Percentiles rank a stretch among this genome's conserved stretches.
Conservation (phyloP, 2,888 invertebrate genomes). For the Notodromas monacha region DNA sequence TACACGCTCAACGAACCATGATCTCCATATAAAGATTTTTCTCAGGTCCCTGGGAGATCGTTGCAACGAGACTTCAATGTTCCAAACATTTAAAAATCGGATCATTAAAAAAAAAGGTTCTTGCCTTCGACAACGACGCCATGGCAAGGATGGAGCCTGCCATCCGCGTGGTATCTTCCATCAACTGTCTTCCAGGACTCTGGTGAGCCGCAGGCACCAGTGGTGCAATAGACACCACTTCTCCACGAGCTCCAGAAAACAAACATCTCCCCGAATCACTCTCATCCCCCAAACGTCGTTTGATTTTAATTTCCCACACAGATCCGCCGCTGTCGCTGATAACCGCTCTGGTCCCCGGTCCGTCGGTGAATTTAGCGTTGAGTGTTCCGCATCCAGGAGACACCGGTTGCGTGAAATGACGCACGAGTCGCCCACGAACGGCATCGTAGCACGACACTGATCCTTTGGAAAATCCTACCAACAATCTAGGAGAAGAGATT, state of each 20-base stretch:
- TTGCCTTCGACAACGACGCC: slow-evolving; percentile 65
- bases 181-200: too few relatives aligned
- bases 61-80: too few relatives aligned
- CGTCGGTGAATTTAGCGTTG: slow-evolving; percentile 25
- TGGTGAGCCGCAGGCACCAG: too few relatives aligned
- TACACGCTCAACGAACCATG: too few relatives aligned
- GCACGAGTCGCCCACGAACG: slow-evolving; percentile 35
- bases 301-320: slow-evolving; percentile 70
- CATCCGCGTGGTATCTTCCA: too few relatives aligned
- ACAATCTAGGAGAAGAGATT: slow-evolving; percentile 36
- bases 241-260: slow-evolving; percentile 86
- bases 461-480: slow-evolving; percentile 47
- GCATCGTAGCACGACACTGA: slow-evolving; percentile 62
- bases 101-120: slow-evolving; percentile 11
- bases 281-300: slow-evolving; percentile 50
- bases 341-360: slow-evolving; percentile 28
- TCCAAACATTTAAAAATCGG: slow-evolving; percentile 5
- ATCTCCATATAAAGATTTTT: too few relatives aligned
- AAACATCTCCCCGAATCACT: slow-evolving; percentile 66
- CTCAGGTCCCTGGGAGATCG: too few relatives aligned
- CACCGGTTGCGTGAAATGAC: slow-evolving; percentile 41
- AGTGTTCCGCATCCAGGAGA: slow-evolving; percentile 50
- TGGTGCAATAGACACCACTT: slow-evolving; percentile 44
- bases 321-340: slow-evolving; percentile 78
- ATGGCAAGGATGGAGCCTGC: slow-evolving; percentile 51